phyloP scores from a whole-genome alignment of 1,140 invertebrate species.

The Achatina immaculata region DNA sequence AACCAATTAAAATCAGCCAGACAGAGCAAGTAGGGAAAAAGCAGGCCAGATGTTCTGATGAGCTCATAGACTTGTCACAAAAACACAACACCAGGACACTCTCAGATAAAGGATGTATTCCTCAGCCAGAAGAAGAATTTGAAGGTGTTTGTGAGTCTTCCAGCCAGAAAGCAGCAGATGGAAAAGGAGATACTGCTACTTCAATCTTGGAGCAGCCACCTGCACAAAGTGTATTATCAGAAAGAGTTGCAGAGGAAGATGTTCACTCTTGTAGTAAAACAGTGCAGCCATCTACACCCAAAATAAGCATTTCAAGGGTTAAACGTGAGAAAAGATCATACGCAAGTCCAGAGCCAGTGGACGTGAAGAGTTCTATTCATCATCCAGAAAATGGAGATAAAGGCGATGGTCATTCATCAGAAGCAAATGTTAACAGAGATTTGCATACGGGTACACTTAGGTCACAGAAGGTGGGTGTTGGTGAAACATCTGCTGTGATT shows the following conservation, averaged over 20 bases:
- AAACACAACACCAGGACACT: too few relatives aligned
- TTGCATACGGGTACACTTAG: background rate
- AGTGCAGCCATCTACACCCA: background rate
- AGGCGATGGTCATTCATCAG: background rate
- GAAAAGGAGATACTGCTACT: background rate
- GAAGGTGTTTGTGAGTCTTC: background rate
- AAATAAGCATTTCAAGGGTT: background rate
- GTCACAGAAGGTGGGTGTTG: background rate
- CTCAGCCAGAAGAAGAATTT: background rate
- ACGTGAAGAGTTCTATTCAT: background rate
- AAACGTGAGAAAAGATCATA: background rate
- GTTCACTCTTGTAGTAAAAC: background rate
- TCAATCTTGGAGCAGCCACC: background rate
- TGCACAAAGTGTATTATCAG: background rate
- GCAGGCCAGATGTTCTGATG: background rate
- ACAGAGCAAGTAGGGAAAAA: background rate
- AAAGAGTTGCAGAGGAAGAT: background rate
- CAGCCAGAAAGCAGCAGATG: background rate
- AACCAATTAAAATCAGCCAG: background rate
- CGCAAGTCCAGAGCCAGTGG: background rate
- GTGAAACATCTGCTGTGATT: background rate
- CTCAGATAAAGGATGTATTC: background rate
- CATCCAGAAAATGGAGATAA: background rate
- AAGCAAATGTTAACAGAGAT: background rate
- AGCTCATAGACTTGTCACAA: background rate